Percentiles rank a stretch among this genome's conserved stretches.
phyloP scores from a whole-genome alignment of 2,113 vertebrate species.

The Odocoileus hemionus region DNA sequence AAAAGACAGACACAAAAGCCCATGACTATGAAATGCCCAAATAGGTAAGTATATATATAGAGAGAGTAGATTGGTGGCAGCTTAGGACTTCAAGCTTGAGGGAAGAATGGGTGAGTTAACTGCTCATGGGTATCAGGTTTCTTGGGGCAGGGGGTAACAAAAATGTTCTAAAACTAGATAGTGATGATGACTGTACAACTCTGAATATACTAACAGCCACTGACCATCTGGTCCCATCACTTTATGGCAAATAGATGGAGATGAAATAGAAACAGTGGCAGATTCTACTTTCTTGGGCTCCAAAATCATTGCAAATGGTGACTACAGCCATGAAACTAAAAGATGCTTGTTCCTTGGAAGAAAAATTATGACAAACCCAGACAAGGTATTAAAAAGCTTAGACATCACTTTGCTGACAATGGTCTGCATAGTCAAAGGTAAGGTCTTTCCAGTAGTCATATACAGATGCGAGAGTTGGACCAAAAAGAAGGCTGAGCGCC shows the following conservation, averaged over 20 bases:
- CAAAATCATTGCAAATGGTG: background rate
- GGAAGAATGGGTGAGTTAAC: accelerated
- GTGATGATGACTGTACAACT: background rate
- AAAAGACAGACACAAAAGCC: background rate
- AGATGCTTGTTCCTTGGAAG: background rate
- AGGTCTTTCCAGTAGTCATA: background rate
- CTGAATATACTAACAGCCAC: background rate
- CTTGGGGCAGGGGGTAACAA: background rate
- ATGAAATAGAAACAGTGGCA: background rate
- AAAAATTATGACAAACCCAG: background rate
- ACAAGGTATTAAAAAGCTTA: background rate
- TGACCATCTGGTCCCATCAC: background rate
- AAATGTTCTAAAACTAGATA: background rate
- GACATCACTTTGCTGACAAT: background rate
- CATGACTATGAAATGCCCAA: background rate
- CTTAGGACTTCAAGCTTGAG: background rate
- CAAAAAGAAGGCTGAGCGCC: background rate
- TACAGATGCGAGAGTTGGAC: background rate
- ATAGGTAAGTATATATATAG: background rate
- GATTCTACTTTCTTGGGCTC: background rate
- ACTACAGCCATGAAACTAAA: background rate
- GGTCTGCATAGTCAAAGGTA: background rate
- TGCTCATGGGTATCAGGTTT: background rate
- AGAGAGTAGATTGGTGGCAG: background rate
- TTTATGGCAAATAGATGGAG: background rate